A percentile compares a stretch with the other conserved stretches of the same genome.
These are phyloP conservation scores for Pyrocephalus nanus DNA, from an alignment of 2,797 vertebrate species.

Conservation along the genomic window DNA sequence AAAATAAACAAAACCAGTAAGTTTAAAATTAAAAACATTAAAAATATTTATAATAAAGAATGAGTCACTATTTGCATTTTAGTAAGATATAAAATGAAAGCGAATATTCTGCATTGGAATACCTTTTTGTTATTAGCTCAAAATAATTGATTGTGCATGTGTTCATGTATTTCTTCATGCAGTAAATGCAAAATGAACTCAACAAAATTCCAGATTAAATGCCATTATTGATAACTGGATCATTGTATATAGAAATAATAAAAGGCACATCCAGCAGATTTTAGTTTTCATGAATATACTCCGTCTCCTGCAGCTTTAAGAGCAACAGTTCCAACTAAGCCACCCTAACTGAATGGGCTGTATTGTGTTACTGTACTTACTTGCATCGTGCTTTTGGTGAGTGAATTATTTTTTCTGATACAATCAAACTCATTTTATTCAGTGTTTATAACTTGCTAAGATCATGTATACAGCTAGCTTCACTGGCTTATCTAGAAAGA, in stretches of 20 bases:
- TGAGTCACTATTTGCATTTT: neutral
- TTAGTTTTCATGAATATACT: neutral
- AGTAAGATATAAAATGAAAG: neutral
- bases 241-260: neutral
- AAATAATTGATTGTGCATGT: neutral
- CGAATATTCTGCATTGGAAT: neutral
- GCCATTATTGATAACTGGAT: neutral
- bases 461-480: neutral
- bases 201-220: neutral
- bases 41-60: neutral
- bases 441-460: neutral
- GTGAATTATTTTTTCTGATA: neutral
- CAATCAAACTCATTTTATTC: neutral
- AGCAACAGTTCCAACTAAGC: neutral
- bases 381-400: neutral
- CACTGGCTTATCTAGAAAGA: neutral
- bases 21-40: neutral
- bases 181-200: neutral
- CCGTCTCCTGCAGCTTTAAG: neutral
- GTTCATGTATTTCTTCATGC: neutral
- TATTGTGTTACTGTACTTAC: neutral
- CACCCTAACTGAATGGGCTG: fast-evolving
- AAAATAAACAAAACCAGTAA: neutral
- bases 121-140: neutral
- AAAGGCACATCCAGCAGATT: neutral